Base-by-base conservation (phyloP, 2,113 vertebrate species). In the Phyllostomus hastatus region DNA sequence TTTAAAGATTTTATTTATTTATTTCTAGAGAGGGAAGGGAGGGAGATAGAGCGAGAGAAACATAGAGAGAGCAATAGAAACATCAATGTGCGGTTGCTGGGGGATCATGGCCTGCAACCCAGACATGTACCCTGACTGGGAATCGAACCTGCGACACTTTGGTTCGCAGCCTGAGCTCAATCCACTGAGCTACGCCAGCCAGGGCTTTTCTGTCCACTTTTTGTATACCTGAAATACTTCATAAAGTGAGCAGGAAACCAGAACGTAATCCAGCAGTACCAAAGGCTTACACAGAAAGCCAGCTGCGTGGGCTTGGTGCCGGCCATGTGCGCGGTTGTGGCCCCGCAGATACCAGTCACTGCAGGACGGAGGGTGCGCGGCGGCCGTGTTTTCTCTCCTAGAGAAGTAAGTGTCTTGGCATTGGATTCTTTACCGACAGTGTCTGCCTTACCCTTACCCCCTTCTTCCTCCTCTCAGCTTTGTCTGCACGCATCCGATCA, bases 271-370 rank as follows among this genome's bases (percentile, higher is more conserved):
- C 33, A 38, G 1, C 11, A 19, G 31, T 26, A 85, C 35, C 64
- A 26, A 82, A 85, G 35, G 10, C 24, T 72, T 59, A 35, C 73
- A 38, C 69, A 83, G 76, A 52, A 91, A 69, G 80, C 10, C 14
- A 61, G 50, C 41, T 19, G 5, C 33, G 0, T 28, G 3, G 64
- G 31, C n/a, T 41, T 31, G 17, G 0, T 7, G 31, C 48, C 46
- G 28, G 75, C 81, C 10, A 33, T n/a, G 61, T 57, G 16, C 11
- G 1, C 59, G 38, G 26, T 38, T 28, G n/a, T 7, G 50, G 33
- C 43, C 38, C 20, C 10, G 26, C 31, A 66, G 1, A 17, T 10
- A 31, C 41, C 22, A 9, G 52, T 84, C 24, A 15, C 35, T 38
- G 35, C 35, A 75, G 66, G 73, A 79, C 24, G 0, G 3, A 67